A percentile compares a stretch with the other conserved stretches of the same genome.
These are phyloP conservation scores for Pollenia labialis DNA, from an alignment of 2,888 invertebrate species.

Conservation along the genomic window DNA sequence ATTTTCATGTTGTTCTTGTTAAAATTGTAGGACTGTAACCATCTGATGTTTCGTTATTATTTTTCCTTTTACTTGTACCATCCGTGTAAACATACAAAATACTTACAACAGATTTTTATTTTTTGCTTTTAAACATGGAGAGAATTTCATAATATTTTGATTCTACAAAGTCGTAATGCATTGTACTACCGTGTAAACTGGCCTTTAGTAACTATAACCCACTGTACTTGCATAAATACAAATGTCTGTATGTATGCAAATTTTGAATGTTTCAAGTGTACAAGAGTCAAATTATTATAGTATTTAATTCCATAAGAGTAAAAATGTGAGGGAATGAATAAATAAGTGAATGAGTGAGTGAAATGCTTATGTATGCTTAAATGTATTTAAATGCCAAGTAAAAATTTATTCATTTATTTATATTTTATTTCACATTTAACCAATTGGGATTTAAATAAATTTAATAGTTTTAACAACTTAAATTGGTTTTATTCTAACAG, in stretches of 20 bases:
- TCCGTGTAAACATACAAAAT: too few species aligned
- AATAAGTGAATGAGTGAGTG: conserved; percentile 12
- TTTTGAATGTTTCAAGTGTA: conserved; percentile 40
- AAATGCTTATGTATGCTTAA: conserved; percentile 26
- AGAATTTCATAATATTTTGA: too few species aligned
- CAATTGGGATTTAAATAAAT: conserved; percentile 33
- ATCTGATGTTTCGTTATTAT: too few species aligned
- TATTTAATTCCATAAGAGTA: conserved; percentile 57
- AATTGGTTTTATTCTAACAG: conserved; percentile 25
- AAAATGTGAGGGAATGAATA: conserved; percentile 22
- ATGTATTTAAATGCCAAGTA: conserved; percentile 42
- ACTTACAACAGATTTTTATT: too few species aligned
- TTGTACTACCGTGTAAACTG: too few species aligned
- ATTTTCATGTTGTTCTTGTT: too few species aligned
- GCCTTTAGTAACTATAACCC: not conserved
- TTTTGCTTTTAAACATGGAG: too few species aligned
- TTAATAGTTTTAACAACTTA: conserved; percentile 1
- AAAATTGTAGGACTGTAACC: too few species aligned
- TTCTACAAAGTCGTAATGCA: too few species aligned
- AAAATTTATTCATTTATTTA: conserved; percentile 43
- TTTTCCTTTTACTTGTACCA: too few species aligned
- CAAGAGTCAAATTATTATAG: conserved; percentile 62
- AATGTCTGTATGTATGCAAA: not conserved
- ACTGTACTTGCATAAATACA: conserved; percentile 6
- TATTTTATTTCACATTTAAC: not conserved